Evolutionary conservation across 2,113 vertebrate species (phyloP).

Genomic region (Perca flavescens): DNA sequence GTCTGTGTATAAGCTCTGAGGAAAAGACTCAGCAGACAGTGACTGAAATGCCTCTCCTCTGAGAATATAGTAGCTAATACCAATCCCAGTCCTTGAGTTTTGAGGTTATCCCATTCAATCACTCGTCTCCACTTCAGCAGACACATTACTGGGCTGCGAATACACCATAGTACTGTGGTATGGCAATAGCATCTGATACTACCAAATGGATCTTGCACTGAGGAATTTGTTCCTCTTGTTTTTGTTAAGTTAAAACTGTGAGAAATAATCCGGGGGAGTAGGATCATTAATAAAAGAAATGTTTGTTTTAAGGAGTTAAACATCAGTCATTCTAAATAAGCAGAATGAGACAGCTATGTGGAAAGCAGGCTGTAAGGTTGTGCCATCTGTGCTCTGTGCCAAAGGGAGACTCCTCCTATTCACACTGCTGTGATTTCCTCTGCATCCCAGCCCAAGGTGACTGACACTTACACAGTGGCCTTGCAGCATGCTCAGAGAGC

Average conservation of each 20-base stretch:
- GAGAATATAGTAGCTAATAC: constrained; percentile 70
- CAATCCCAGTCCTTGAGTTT: constrained; percentile 74
- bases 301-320: constrained; percentile 27
- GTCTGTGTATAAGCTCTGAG: constrained; percentile 53
- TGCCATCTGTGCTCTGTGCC: constrained; percentile 71
- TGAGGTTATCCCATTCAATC: constrained; percentile 78
- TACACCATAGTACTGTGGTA: constrained; percentile 26
- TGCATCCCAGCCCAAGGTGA: constrained; percentile 70
- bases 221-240: constrained; percentile 10
- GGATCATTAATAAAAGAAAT: constrained; percentile 23
- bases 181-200: constrained; percentile 24
- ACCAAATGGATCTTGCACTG: constrained; percentile 10
- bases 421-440: constrained; percentile 73
- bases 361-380: constrained; percentile 34
- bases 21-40: constrained; percentile 68
- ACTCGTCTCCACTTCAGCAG: constrained; percentile 65
- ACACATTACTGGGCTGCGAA: constrained; percentile 60
- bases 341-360: constrained; percentile 28
- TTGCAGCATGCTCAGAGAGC: constrained; percentile 73
- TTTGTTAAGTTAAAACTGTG: constrained; percentile 28
- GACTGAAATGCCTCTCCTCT: constrained; percentile 62
- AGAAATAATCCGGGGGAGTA: constrained; percentile 6
- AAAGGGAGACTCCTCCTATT: constrained; percentile 64
- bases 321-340: constrained; percentile 32
- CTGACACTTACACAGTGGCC: constrained; percentile 76